Conservation (phyloP, 2,888 invertebrate species). For the Cosmia pyralina region DNA sequence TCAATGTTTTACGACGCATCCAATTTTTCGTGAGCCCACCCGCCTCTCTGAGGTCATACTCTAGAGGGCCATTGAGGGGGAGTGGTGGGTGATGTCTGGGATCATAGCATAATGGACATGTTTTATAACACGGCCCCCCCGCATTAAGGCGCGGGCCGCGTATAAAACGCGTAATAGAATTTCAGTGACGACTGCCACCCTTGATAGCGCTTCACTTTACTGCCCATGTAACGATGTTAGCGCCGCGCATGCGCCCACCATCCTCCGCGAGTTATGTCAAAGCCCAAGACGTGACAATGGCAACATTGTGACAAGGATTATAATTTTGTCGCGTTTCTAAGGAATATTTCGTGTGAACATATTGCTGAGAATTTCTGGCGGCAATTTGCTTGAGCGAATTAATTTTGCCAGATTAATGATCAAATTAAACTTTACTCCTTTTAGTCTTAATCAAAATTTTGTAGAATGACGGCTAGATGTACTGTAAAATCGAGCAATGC, state of each 20-base stretch:
- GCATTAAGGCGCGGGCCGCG: conserved; percentile 84
- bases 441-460: conserved; percentile 53
- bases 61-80: conserved; percentile 65
- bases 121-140: conserved; percentile 83
- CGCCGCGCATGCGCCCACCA: conserved; percentile 82
- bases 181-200: conserved; percentile 84
- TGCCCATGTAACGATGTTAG: conserved; percentile 87
- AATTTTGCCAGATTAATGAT: conserved; percentile 58
- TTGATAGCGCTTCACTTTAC: conserved; percentile 75
- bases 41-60: conserved; percentile 67
- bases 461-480: conserved; percentile 31
- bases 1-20: conserved; percentile 80
- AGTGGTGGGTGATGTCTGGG: conserved; percentile 76
- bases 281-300: conserved; percentile 72
- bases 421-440: conserved; percentile 50
- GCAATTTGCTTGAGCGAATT: conserved; percentile 50
- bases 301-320: conserved; percentile 70
- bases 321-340: conserved; percentile 70
- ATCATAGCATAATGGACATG: conserved; percentile 83
- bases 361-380: conserved; percentile 48
- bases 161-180: conserved; percentile 90
- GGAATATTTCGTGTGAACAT: conserved; percentile 60
- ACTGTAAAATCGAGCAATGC: conserved; percentile 16
- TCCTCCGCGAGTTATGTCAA: conserved; percentile 72
- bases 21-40: conserved; percentile 71